Evolutionary conservation across 2,113 vertebrate species (phyloP).

Genomic region (Percina caprodes): DNA sequence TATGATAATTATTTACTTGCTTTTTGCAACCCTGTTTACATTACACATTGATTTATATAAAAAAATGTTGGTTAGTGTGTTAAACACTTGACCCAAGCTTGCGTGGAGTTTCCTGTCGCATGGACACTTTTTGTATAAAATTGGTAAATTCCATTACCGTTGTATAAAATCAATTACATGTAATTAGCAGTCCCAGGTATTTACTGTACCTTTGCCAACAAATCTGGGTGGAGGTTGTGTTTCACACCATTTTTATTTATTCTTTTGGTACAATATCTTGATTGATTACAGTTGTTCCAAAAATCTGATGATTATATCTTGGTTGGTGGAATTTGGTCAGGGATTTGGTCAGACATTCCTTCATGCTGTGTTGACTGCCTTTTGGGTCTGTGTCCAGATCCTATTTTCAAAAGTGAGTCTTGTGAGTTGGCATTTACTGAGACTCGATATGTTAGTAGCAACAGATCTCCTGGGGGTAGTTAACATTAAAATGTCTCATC

Average conservation of each 20-base stretch:
- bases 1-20: neutral
- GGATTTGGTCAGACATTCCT: neutral
- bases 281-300: neutral
- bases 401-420: neutral
- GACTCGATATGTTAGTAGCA: neutral
- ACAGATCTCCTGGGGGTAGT: neutral
- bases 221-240: neutral
- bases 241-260: slow-evolving; percentile 5
- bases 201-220: neutral
- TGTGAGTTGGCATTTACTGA: neutral
- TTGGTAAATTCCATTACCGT: neutral
- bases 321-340: neutral
- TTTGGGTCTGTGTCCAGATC: slow-evolving; percentile 1
- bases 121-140: neutral
- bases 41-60: neutral
- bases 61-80: neutral
- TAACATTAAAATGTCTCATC: neutral
- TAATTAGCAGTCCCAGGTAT: neutral
- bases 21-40: neutral
- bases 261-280: neutral
- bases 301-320: neutral
- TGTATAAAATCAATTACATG: neutral
- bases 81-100: neutral
- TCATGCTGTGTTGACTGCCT: neutral
- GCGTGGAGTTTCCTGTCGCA: neutral